Conservation (phyloP, 2,888 invertebrate genomes). For the Galerucella pusilla region DNA sequence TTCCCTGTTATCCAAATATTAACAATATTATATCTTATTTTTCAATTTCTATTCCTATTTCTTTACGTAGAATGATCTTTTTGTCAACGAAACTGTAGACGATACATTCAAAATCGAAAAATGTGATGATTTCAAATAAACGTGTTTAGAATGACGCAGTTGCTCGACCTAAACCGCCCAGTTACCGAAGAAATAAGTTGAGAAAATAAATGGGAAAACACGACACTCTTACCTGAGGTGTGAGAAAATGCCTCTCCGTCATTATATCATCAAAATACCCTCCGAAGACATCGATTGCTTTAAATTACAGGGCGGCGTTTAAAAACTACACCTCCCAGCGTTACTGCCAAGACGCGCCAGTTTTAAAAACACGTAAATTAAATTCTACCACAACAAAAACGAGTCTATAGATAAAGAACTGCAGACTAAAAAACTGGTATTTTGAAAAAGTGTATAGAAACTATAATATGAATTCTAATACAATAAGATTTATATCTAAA, state of each 20-base stretch:
- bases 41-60: too few relatives aligned
- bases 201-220: constrained; percentile 66
- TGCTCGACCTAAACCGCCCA: constrained; percentile 18
- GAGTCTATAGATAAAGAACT: constrained; percentile 22
- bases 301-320: constrained; percentile 66
- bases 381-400: constrained; percentile 60
- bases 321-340: constrained; percentile 55
- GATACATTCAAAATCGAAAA: too few relatives aligned
- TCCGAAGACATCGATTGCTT: constrained; percentile 66
- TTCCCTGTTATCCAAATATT: too few relatives aligned
- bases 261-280: constrained; percentile 66
- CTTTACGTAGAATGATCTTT: not conserved
- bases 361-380: constrained; percentile 64
- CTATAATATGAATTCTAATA: too few relatives aligned
- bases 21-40: too few relatives aligned
- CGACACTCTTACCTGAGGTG: constrained; percentile 62
- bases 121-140: not conserved
- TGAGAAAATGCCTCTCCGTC: constrained; percentile 66
- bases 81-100: not conserved
- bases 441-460: not conserved
- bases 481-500: too few relatives aligned
- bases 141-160: not conserved
- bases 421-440: not conserved
- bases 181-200: constrained; percentile 51
- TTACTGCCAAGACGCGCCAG: constrained; percentile 52